Evolutionary conservation across 2,113 vertebrate species (phyloP), one percentile per base, ranked within the genome.

Genomic region (Stercorarius parasiticus): DNA sequence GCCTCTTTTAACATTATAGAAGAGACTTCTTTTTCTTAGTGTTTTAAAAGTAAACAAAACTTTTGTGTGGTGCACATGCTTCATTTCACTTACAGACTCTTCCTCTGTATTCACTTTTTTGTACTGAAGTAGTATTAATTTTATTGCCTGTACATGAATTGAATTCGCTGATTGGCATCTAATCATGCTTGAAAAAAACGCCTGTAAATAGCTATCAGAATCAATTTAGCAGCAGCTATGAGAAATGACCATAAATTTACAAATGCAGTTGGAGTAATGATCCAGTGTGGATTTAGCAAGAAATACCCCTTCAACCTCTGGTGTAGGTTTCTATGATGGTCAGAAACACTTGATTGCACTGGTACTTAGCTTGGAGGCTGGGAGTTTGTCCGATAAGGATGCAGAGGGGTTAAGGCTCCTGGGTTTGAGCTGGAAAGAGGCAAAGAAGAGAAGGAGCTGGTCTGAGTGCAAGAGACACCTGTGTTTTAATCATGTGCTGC

Each of bases 131-230:
- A 92, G 67, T 82, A 49, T 82, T 97, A 78, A 81, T 95, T 95
- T 96, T 96, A 83, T 80, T 91, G 69, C 91, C 66, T 78, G 90
- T 66, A 29, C 79, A 47, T 66, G 89, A 96, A 94, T 88, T 96
- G 88, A 90, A 82, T 95, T 97, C 82, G 76, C 85, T 90, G 91
- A 85, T 93, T 85, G 94, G 88, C 5, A 1, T 86, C 86, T 93
- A 96, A 89, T 80, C 71, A 53, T 82, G 52, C 65, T 82, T 95
- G 76, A 23, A 81, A 67, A 91, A 81, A 91, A 77, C 66, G n/a
- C 91, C 64, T 80, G 82, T 94, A 96, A 97, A 96, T 87, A 97
- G 80, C 93, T 95, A 93, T 96, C 38, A 20, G 69, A 93, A 87
- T 97, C 96, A 89, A 97, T 97, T 96, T 96, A 92, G 69, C 83